phyloP scores from a whole-genome alignment of 2,888 invertebrate genomes.

The Sinopyrophorus schimmeli region DNA sequence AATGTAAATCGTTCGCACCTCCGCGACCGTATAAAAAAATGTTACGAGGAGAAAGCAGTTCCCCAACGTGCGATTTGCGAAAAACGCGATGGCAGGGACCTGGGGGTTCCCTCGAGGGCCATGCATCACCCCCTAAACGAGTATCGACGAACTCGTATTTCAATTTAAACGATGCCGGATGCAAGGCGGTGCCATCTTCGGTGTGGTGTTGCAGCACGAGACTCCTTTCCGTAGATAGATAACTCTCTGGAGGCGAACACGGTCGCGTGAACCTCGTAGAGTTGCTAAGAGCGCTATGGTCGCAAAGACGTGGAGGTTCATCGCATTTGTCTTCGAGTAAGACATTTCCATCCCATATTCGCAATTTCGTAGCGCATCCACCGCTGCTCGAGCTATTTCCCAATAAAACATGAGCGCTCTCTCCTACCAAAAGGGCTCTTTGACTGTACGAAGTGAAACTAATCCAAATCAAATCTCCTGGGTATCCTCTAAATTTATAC shows the following conservation, averaged over 20 bases:
- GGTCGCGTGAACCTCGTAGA: conserved; percentile 76
- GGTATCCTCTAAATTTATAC: conserved; percentile 79
- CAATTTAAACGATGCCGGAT: conserved; percentile 71
- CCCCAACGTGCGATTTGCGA: conserved; percentile 65
- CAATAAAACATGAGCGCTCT: conserved; percentile 48
- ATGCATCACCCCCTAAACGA: conserved; percentile 69
- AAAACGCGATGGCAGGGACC: conserved; percentile 66
- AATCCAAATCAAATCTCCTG: conserved; percentile 82
- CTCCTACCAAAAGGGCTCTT: conserved; percentile 68
- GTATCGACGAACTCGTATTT: conserved; percentile 87
- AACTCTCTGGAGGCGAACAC: conserved; percentile 78
- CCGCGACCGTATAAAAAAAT: conserved; percentile 84
- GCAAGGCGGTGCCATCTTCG: conserved; percentile 76
- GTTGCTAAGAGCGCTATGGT: conserved; percentile 76
- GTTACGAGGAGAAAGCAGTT: conserved; percentile 69
- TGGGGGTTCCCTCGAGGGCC: conserved; percentile 49
- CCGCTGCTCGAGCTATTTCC: conserved; percentile 47
- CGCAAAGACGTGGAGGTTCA: conserved; percentile 79
- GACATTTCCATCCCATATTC: conserved; percentile 74
- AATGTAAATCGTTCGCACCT: conserved; percentile 75
- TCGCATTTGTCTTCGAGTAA: conserved; percentile 75
- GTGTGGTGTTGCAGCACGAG: conserved; percentile 61
- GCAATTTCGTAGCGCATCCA: conserved; percentile 70
- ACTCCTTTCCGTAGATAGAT: conserved; percentile 63
- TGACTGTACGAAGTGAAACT: conserved; percentile 86